These are phyloP conservation scores for Coryphaenoides rupestris DNA, from an alignment of 2,113 vertebrate genomes.

Conservation along the genomic window DNA sequence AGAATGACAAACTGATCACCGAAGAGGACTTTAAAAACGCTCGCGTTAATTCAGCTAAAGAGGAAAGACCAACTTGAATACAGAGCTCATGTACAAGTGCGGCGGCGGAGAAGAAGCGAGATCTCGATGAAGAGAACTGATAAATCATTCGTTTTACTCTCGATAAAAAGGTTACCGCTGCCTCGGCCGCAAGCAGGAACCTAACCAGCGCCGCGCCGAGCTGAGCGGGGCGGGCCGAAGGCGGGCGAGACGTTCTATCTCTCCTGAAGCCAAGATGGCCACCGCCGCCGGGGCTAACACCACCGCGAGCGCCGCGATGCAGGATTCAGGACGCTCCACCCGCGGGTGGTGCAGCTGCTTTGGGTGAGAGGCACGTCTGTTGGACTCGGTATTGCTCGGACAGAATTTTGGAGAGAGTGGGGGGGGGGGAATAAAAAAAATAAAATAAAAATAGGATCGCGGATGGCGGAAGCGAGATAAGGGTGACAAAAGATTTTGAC, in stretches of 20 bases:
- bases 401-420: conserved; percentile 30
- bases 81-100: conserved; percentile 46
- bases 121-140: conserved; percentile 44
- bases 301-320: conserved; percentile 49
- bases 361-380: conserved; percentile 68
- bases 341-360: conserved; percentile 61
- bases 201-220: conserved; percentile 56
- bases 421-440: no score
- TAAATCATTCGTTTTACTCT: conserved; percentile 44
- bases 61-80: conserved; percentile 60
- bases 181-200: conserved; percentile 44
- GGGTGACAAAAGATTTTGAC: conserved; percentile 41
- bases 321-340: conserved; percentile 60
- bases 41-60: conserved; percentile 65
- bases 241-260: conserved; percentile 32
- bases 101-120: conserved; percentile 26
- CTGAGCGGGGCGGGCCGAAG: no score
- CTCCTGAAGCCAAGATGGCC: conserved; percentile 48
- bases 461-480: conserved; percentile 30
- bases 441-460: not conserved
- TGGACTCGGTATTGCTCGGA: conserved; percentile 73
- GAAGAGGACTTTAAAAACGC: conserved; percentile 59
- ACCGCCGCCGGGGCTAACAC: conserved; percentile 49
- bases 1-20: conserved; percentile 65
- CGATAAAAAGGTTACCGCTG: conserved; percentile 53